Percentiles rank a stretch among this genome's conserved stretches.
Evolutionary conservation across 2,113 vertebrate genomes (phyloP).

Genomic region (Eurystomus gularis): DNA sequence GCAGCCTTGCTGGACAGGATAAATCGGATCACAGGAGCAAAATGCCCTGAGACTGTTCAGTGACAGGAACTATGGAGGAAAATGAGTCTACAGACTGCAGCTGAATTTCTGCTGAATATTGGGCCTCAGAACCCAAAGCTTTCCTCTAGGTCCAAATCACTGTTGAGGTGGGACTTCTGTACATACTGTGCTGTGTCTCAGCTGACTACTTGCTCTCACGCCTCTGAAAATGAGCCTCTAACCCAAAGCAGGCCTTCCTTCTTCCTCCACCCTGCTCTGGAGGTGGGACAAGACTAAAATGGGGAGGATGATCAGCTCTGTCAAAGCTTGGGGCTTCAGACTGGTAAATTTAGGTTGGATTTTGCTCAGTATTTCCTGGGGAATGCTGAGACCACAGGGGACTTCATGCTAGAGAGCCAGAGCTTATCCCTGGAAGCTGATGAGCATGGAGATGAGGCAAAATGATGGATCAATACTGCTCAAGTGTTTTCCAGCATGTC

Average conservation of each 20-base stretch:
- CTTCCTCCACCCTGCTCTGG: neutral
- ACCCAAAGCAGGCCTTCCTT: neutral
- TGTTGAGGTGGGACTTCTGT: neutral
- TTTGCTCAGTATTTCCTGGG: neutral
- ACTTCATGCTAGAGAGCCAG: neutral
- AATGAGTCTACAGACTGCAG: neutral
- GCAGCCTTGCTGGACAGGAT: neutral
- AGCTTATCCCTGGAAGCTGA: neutral
- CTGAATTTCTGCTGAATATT: neutral
- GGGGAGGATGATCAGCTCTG: neutral
- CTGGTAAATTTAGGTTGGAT: neutral
- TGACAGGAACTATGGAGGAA: neutral
- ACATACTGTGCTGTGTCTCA: neutral
- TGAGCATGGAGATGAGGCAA: neutral
- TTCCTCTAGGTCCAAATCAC: neutral
- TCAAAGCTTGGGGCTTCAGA: neutral
- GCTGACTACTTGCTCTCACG: fast-evolving
- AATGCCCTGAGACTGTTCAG: fast-evolving
- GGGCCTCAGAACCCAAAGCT: neutral
- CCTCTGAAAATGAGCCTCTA: neutral
- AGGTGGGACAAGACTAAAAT: neutral
- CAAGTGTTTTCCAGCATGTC: neutral
- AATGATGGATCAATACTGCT: neutral
- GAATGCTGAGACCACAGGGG: neutral
- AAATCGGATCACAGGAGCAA: neutral